Base-by-base conservation (phyloP, 2,797 vertebrate species). In the Amniataba percoides region DNA sequence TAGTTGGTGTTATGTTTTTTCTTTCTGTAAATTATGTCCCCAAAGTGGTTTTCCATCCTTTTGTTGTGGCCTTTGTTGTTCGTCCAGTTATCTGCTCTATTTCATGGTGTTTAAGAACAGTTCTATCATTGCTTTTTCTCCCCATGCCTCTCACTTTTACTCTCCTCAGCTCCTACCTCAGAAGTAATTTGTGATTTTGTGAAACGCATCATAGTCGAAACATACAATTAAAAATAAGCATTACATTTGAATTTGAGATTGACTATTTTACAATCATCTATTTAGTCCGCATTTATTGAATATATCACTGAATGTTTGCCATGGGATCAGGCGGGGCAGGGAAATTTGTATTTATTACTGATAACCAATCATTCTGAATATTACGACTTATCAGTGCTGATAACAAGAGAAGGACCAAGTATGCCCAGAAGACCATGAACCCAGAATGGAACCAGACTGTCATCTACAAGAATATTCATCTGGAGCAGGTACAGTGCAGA, bases 361-460 rank as follows among this genome's bases (percentile, higher is more conserved):
- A 78, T 34, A 21, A 79, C 16, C 31, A 67, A 80, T 75, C 49
- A 63, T 65, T 87, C 57, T 86, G 31, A 80, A 78, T 92, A 58
- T 93, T 67, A 68, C 87, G 36, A 89, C 60, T 90, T 88, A 89
- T 88, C 93, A 99, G 98, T 90, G 97, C 96, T 85, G 98, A 99
- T 78, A 98, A 99, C 94, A 99, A 98, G 91, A 94, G 98, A 88
- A 96, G 97, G 77, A 99, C 97, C 80, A 99, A 98, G 85, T 97
- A 99, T 53, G 89, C 96, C 34, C 98, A 99, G 94, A 99, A 97
- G 92, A 99, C 97, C 82, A 91, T 97, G 94, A 99, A 99, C 93
- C 98, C 98, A 43, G 98, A 99, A 87, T 99, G 98, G 98, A 99
- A 99, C 95, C 98, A 99, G 95, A 99, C 98, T 0, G 98, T 99